Evolutionary conservation across 35 echinoderm and acorn worm species (phyloP), one percentile per base, ranked within the genome.

Genomic region (Diadema setosum): DNA sequence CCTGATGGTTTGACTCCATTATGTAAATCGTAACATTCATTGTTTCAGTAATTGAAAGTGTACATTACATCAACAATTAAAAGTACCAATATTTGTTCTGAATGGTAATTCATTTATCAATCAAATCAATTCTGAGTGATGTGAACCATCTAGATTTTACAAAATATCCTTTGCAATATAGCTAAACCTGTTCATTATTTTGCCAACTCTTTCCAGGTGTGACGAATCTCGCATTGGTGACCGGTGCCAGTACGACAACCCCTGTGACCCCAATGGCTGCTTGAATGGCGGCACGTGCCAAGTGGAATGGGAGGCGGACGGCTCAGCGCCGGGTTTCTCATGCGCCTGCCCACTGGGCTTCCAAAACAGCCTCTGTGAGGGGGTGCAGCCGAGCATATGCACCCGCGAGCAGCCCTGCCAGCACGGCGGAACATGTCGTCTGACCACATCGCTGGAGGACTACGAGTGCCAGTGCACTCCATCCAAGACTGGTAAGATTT

Each of bases 401-500:
- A 58, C 41, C 34, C 6, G 36, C 0, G 75, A 90, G 42, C n/a
- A 81, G 39, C 78, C 58, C 2, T 90, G 87, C 36, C 55, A 82
- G 58, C 82, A 65, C 25, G 75, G 76, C 7, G 87, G 75, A 11
- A 36, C 50, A 3, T 90, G 87, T 34, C 48, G 16, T 3, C 69
- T 65, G 18, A 81, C 75, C 5, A 57, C 34, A 39, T 90, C 73
- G 20, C 60, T 87, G 23, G 32, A n/a, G 3, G 52, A 90, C 7
- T 90, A 90, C 36, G 43, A 57, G 21, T 90, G 87, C 52, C 46
- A 58, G 16, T 90, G 87, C 48, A 90, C 39, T 8, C 20, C 75
- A 20, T 50, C 75, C n/a, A 75, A 82, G 4, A 90, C 75, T 63
- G 87, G 87, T 82, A 58, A n/a, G n/a, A n/a, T n/a, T n/a, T n/a